Evolutionary conservation across 1,140 invertebrate species (phyloP), one percentile per base, ranked within the genome.

Genomic region (Tetraneura akinire): DNA sequence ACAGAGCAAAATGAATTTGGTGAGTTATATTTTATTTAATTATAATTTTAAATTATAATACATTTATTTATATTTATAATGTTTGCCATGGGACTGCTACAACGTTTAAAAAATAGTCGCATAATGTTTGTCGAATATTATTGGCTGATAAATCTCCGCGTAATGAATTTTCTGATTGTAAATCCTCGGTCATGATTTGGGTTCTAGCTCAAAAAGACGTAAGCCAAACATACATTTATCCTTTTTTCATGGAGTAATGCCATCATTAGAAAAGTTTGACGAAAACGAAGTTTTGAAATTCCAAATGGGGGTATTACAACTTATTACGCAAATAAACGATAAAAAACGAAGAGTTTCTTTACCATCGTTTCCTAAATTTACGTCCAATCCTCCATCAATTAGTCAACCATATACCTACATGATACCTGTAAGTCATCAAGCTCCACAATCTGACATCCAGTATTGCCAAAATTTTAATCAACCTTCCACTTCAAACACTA

Each of bases 171-270:
- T 42, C 53, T 62, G 23, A 18, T 26, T 13, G 21, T 80, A 55
- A 21, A 82, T 83, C 81, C 57, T 76, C 71, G 4, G 21, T 29
- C 57, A 29, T 14, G 23, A 60, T 29, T 60, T 60, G 26, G 57
- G 57, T 60, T 60, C 57, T 60, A 5, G 23, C 16, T 55, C 26
- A 23, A 57, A 68, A 80, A 81, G 80, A 80, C 80, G 57, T 18
- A 81, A 81, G 53, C 57, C 26, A 60, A 60, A 60, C 26, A 26
- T 23, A 60, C 76, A 80, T 68, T 70, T 81, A 16, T 76, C 73
- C n/a, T 81, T 81, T 26, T 81, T 81, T 60, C 80, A 66, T 80
- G 66, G 81, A 42, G 55, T 81, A 23, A 42, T 81, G n/a, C 81
- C 81, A 62, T 66, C 81, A 37, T 53, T 82, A 26, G 49, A 81